Base-by-base conservation (phyloP, 2,888 invertebrate genomes). In the Chrysolina haemoptera region DNA sequence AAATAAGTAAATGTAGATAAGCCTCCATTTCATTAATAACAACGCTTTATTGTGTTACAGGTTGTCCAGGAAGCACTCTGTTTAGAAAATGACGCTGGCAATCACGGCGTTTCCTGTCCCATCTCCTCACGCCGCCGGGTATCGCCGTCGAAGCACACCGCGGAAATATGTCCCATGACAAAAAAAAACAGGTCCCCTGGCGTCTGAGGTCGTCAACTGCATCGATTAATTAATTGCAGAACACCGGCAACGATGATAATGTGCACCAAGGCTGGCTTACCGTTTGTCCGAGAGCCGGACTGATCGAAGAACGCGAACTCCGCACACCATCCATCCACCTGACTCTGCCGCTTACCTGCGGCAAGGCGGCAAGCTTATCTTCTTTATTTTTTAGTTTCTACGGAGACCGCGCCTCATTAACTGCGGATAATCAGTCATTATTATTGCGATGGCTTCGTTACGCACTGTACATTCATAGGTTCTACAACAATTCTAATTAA, bases 141-240 rank as follows among this genome's bases (percentile, higher is more conserved):
- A 18, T 18, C 18, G 59, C 35, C 59, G 59, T 3, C 1, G 59
- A 59, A 59, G 14, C 35, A 27, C 59, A 59, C 59, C 59, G 9
- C 27, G 59, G 35, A 59, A 59, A 59, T 27, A 35, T 59, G 35
- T 59, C 35, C 35, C 59, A 59, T n/a, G 5, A 22, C 27, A 16
- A 59, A 59, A 59, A n/a, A 59, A 59, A 59, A n/a, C 59, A 59
- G 35, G 59, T 59, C 59, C 59, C 35, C 59, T 59, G 59, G 59
- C 59, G 59, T 59, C 59, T 59, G 59, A 59, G 59, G 59, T 59
- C 59, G 59, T 59, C 59, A n/a, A 59, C 59, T 27, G 59, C 59
- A 59, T 59, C 59, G 59, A 59, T 59, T 59, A 59, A 59, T 59
- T 59, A 59, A 59, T 59, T 35, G 59, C 59, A 59, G 59, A 27